Percentiles rank a stretch among this genome's conserved stretches.
Conservation (phyloP, 1,140 invertebrate genomes). For the Arion vulgaris region DNA sequence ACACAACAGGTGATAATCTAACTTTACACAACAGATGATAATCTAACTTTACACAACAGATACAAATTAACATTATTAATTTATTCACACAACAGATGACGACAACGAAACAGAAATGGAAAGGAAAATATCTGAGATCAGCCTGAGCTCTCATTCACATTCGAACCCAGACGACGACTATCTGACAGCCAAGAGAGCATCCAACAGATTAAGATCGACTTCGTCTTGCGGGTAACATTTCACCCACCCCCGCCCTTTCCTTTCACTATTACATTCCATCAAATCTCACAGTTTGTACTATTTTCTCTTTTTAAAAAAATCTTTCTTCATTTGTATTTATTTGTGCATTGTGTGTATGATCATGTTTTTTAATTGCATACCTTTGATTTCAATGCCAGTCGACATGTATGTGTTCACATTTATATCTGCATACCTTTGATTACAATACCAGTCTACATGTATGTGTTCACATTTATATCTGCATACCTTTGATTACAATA, state of each 20-base stretch:
- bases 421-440: no score
- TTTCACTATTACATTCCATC: no score
- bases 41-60: not conserved
- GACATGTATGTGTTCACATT: no score
- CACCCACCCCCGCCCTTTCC: no score
- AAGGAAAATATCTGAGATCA: conserved; percentile 9
- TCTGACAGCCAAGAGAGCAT: not conserved
- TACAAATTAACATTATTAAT: not conserved
- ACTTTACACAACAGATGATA: no score
- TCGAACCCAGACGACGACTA: not conserved
- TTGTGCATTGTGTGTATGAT: not conserved
- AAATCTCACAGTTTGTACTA: not conserved
- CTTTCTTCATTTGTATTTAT: not conserved
- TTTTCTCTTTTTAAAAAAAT: not conserved
- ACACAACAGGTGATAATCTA: no score
- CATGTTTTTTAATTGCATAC: no score
- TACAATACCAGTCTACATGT: no score
- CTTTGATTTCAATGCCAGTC: no score
- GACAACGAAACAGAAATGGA: not conserved
- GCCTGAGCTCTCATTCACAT: not conserved
- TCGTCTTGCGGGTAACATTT: no score
- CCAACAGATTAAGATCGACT: not conserved
- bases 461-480: no score
- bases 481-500: no score
- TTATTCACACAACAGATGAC: not conserved